phyloP scores from a whole-genome alignment of 2,888 invertebrate genomes.

The Ophion costatus region DNA sequence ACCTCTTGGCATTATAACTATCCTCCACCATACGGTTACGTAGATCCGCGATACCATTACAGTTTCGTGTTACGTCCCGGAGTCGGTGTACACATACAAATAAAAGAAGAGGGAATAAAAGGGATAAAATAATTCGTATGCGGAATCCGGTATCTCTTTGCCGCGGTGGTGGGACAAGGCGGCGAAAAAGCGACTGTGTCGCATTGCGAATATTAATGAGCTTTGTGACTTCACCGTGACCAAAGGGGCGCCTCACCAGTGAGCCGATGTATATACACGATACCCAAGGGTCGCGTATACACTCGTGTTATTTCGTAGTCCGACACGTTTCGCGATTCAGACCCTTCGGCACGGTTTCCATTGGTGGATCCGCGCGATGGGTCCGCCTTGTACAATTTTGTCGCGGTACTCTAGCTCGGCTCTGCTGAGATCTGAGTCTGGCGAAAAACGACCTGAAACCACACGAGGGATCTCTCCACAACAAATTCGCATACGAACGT shows the following conservation, averaged over 20 bases:
- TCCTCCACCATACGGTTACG: constrained; percentile 20
- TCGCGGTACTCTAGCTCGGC: constrained; percentile 27
- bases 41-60: constrained; percentile 18
- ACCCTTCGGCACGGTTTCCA: constrained; percentile 73
- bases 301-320: constrained; percentile 66
- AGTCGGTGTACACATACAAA: constrained; percentile 46
- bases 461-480: constrained; percentile 46
- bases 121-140: constrained; percentile 78
- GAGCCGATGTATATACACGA: constrained; percentile 47
- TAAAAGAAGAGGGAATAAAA: constrained; percentile 37
- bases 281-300: constrained; percentile 55
- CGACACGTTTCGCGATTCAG: constrained; percentile 70
- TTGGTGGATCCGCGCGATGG: constrained; percentile 21
- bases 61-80: constrained; percentile 27
- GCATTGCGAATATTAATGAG: constrained; percentile 81
- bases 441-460: constrained; percentile 28
- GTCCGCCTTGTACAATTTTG: constrained; percentile 34
- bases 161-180: constrained; percentile 75
- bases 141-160: constrained; percentile 79
- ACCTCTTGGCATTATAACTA: constrained; percentile 39
- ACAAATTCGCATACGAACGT: constrained; percentile 36
- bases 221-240: constrained; percentile 57
- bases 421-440: constrained; percentile 51
- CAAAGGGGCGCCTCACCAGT: constrained; percentile 14
- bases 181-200: constrained; percentile 80